These are phyloP conservation scores for Hypotaenidia okinawae DNA, from an alignment of 2,797 vertebrate species.

Conservation along the genomic window DNA sequence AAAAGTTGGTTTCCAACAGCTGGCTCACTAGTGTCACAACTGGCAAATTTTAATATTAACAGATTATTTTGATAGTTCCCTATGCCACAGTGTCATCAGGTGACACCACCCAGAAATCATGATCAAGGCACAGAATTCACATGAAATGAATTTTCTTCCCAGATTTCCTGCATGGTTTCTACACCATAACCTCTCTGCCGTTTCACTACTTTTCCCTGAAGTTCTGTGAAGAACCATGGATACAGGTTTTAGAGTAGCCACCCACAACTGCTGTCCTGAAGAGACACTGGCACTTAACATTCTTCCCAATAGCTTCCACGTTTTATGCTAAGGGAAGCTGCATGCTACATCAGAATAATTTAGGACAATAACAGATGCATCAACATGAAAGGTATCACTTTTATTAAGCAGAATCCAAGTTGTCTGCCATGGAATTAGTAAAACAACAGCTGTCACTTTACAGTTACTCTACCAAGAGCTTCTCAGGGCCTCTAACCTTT, in stretches of 20 bases:
- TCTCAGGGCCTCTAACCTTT: not conserved
- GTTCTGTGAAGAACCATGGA: not conserved
- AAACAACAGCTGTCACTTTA: not conserved
- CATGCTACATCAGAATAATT: not conserved
- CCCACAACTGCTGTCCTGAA: not conserved
- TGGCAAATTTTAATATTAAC: accelerated
- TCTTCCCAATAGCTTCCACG: not conserved
- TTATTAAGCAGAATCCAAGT: not conserved
- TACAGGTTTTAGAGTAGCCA: not conserved
- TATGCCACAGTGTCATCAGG: not conserved
- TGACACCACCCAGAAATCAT: not conserved
- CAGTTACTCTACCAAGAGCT: not conserved
- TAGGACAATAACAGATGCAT: not conserved
- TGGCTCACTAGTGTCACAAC: not conserved
- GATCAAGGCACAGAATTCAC: not conserved
- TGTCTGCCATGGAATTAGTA: not conserved
- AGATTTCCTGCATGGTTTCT: not conserved
- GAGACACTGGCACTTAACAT: accelerated
- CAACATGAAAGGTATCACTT: not conserved
- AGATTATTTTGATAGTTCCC: not conserved
- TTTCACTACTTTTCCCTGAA: not conserved
- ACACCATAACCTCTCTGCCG: not conserved
- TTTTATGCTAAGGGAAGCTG: not conserved
- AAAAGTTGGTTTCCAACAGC: not conserved
- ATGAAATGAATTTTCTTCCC: not conserved